Evolutionary conservation across 2,113 vertebrate genomes (phyloP).

Genomic region (Leptobrachium ailaonicum): DNA sequence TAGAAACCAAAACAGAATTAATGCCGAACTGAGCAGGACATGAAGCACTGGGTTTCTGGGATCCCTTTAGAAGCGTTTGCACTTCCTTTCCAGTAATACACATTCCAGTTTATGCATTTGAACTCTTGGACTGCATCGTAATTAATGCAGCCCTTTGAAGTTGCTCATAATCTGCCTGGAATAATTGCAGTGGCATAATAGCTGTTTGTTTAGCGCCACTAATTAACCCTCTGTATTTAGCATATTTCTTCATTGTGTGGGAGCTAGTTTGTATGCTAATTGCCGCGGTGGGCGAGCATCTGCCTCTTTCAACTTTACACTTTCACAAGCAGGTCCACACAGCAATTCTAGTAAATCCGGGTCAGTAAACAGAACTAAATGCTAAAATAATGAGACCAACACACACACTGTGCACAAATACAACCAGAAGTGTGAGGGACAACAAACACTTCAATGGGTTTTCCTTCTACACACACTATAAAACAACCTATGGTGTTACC

Average conservation of each 20-base stretch:
- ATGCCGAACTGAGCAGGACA: not conserved
- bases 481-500: no score
- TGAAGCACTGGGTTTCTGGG: not conserved
- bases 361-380: not conserved
- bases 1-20: not conserved
- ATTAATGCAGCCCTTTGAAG: constrained; percentile 31
- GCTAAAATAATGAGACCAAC: no score
- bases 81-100: constrained; percentile 17
- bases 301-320: not conserved
- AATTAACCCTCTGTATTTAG: constrained; percentile 37
- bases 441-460: no score
- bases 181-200: constrained; percentile 28
- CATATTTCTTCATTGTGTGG: constrained; percentile 14
- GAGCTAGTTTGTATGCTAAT: constrained; percentile 8
- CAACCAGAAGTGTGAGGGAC: no score
- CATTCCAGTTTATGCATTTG: constrained; percentile 22
- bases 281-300: not conserved
- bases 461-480: no score
- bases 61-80: not conserved
- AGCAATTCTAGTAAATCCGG: not conserved
- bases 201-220: constrained; percentile 25
- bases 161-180: constrained; percentile 14
- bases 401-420: no score
- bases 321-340: not conserved
- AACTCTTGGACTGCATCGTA: constrained; percentile 25